Percentiles rank a stretch among this genome's conserved stretches.
These are phyloP conservation scores for Epizoanthus fatuus DNA, from an alignment of 92 coral and sea anemone species.

Conservation along the genomic window DNA sequence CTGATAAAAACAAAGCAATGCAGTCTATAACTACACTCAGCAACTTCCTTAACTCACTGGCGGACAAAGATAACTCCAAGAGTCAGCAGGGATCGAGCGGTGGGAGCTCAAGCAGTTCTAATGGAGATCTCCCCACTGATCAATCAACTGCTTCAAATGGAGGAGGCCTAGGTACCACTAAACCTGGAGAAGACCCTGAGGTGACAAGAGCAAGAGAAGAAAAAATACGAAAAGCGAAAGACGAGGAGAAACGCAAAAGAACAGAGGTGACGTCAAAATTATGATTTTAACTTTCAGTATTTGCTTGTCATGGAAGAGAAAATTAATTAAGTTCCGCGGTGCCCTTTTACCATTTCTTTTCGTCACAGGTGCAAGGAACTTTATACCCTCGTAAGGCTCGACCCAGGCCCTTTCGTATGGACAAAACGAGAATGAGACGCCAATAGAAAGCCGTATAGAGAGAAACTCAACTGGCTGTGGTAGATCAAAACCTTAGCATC, in stretches of 20 bases:
- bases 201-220: constrained; percentile 25
- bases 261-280: not conserved
- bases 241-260: constrained; percentile 30
- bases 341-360: too few species aligned
- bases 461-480: too few species aligned
- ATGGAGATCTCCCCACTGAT: constrained; percentile 15
- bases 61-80: constrained; percentile 18
- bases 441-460: too few species aligned
- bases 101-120: not conserved
- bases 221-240: constrained; percentile 1
- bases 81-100: not conserved
- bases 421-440: too few species aligned
- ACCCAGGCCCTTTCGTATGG: too few species aligned
- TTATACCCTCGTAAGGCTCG: too few species aligned
- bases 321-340: too few species aligned
- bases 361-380: too few species aligned
- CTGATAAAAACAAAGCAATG: constrained; percentile 35
- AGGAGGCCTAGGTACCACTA: not conserved
- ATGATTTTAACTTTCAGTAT: too few species aligned
- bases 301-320: too few species aligned
- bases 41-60: constrained; percentile 34
- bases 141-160: not conserved
- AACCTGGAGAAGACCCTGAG: constrained; percentile 27
- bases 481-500: too few species aligned
- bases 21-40: constrained; percentile 49